Base-by-base conservation (phyloP, 2,888 invertebrate genomes). In the Exocentrus adspersus region DNA sequence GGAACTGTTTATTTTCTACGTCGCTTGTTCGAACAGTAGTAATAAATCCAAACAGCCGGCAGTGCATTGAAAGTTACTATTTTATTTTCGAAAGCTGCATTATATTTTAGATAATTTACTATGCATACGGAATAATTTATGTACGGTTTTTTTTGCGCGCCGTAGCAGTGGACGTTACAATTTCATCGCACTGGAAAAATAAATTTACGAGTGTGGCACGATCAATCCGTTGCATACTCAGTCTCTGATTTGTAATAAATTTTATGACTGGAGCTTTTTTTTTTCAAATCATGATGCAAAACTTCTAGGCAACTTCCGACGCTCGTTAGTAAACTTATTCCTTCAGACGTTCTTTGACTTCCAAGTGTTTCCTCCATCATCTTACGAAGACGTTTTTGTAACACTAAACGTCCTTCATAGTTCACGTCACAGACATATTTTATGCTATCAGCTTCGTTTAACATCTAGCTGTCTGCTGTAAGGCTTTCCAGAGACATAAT, bases 241-340 rank as follows among this genome's bases (percentile, higher is more conserved):
- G 30, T 56, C 62, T 66, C 60, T 64, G 63, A 69, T 62, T 56
- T 48, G 19, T 51, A 54, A 60, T 65, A 62, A 70, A 70, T 64
- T 65, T 70, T 70, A 68, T 62, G 64, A 43, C 20, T 45, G 53
- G 41, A 48, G 57, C 65, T 64, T 67, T 69, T 69, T 67, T 67
- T 69, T 70, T 63, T 67, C 65, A 64, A 63, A 53, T 42, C 19
- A 57, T 42, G 60, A 68, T 64, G 56, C 65, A 67, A 65, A 69
- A 69, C 68, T 69, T 72, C 70, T 70, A 71, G 70, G 62, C 71
- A 72, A 72, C 68, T 72, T n/a, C n/a, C n/a, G n/a, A n/a, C n/a
- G n/a, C n/a, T n/a, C n/a, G n/a, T n/a, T n/a, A n/a, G n/a, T n/a
- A n/a, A n/a, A n/a, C n/a, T n/a, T n/a, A n/a, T n/a, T n/a, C n/a